These are phyloP conservation scores for Spheniscus humboldti DNA, from an alignment of 2,797 vertebrate species.

Conservation along the genomic window DNA sequence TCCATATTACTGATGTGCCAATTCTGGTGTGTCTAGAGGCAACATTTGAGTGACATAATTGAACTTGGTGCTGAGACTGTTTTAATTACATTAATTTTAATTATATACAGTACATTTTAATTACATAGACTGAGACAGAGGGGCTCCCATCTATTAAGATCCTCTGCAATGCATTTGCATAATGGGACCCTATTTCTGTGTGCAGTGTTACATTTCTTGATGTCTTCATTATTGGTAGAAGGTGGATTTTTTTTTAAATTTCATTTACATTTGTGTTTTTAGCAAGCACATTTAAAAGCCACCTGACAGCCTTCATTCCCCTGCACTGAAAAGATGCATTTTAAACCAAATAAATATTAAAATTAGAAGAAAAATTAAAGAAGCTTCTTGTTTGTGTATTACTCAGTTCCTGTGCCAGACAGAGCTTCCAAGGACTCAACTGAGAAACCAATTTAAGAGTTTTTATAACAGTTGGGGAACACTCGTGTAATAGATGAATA, in stretches of 20 bases:
- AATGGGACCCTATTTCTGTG: constrained; percentile 35
- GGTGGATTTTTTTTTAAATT: background rate
- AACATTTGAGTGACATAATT: constrained; percentile 51
- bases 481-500: background rate
- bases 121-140: constrained; percentile 50
- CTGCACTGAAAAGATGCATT: background rate
- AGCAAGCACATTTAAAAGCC: background rate
- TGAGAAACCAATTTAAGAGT: background rate
- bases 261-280: constrained; percentile 36
- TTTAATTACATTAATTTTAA: constrained; percentile 71
- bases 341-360: background rate
- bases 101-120: constrained; percentile 66
- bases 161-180: constrained; percentile 4
- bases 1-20: background rate
- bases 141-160: constrained; percentile 40
- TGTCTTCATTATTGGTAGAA: constrained; percentile 54
- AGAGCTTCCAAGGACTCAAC: background rate
- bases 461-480: background rate
- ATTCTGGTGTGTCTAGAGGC: constrained; percentile 30
- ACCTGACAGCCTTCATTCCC: background rate
- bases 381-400: background rate
- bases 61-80: constrained; percentile 26
- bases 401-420: background rate
- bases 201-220: constrained; percentile 36
- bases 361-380: background rate